Conservation (phyloP, 2,888 invertebrate genomes). For the Spicauda simplicius region DNA sequence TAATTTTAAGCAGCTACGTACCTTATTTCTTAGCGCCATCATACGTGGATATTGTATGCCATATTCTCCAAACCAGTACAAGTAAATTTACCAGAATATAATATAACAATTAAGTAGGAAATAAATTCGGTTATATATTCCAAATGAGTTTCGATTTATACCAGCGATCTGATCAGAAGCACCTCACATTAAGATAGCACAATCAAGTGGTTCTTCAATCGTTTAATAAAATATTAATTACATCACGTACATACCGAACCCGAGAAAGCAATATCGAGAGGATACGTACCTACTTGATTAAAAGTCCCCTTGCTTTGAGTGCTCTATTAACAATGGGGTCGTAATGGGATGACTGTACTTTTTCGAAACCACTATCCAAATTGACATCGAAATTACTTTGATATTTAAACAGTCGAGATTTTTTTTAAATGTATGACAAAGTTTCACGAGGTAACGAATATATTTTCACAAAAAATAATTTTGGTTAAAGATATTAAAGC, state of each 20-base stretch:
- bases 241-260: conserved; percentile 22
- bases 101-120: too few relatives aligned
- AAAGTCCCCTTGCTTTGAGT: conserved; percentile 20
- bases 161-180: background rate
- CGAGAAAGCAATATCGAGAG: conserved; percentile 22
- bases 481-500: too few relatives aligned
- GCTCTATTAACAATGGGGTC: conserved; percentile 25
- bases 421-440: background rate
- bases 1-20: too few relatives aligned
- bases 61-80: too few relatives aligned
- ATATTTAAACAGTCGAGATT: background rate
- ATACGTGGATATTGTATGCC: too few relatives aligned
- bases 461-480: background rate
- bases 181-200: background rate
- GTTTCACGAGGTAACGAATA: background rate
- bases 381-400: conserved; percentile 3
- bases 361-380: conserved; percentile 20
- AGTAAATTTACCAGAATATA: too few relatives aligned
- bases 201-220: background rate
- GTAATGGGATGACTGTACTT: conserved; percentile 30
- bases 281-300: conserved; percentile 16
- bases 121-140: too few relatives aligned
- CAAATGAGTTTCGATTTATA: background rate
- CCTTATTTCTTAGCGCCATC: too few relatives aligned
- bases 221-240: conserved; percentile 19